A percentile compares a stretch with the other conserved stretches of the same genome.
phyloP scores from a whole-genome alignment of 2,113 vertebrate species.

The Corvus moneduloides region DNA sequence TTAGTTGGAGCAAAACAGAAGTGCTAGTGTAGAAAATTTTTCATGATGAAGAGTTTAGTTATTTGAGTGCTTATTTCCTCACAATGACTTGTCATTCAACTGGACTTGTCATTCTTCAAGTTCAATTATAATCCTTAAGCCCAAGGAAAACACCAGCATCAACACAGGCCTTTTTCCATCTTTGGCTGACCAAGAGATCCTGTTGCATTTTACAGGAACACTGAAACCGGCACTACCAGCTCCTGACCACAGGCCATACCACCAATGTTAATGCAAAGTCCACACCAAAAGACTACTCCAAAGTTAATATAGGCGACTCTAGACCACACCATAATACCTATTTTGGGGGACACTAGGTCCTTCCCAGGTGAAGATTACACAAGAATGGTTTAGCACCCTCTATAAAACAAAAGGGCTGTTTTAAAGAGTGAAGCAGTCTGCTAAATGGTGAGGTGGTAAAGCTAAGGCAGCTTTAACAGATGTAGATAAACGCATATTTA shows the following conservation, averaged over 20 bases:
- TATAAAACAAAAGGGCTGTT: not conserved
- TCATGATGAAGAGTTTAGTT: not conserved
- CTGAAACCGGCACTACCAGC: not conserved
- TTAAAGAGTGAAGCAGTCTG: not conserved
- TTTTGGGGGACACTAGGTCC: not conserved
- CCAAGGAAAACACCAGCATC: not conserved
- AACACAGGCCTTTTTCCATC: not conserved
- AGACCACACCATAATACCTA: not conserved
- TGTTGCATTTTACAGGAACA: not conserved
- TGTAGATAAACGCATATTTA: not conserved
- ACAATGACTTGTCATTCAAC: not conserved
- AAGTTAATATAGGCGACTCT: not conserved
- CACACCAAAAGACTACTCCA: not conserved
- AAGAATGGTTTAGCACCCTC: not conserved
- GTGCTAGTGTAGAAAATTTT: not conserved
- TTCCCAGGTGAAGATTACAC: not conserved
- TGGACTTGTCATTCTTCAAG: not conserved
- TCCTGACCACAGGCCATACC: not conserved
- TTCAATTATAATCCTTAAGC: not conserved
- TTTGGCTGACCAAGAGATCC: not conserved
- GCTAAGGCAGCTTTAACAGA: not conserved
- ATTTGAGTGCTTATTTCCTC: not conserved
- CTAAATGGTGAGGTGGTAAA: not conserved
- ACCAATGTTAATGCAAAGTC: fast-evolving
- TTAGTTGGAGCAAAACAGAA: not conserved